Evolutionary conservation across 1,140 invertebrate species (phyloP).

Genomic region (Heliothis subflexa): DNA sequence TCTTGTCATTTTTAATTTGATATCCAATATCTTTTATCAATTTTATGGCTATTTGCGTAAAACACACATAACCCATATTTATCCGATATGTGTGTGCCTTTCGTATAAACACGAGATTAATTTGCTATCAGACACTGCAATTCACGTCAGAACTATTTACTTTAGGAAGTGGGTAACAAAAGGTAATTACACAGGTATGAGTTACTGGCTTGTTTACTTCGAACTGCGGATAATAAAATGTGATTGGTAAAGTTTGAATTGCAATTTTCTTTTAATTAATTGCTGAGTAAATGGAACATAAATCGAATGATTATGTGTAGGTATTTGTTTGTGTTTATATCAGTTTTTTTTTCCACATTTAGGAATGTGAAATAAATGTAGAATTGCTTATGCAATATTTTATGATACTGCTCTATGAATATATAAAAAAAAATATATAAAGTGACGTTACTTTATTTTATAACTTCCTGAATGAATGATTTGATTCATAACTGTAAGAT

Average conservation of each 20-base stretch:
- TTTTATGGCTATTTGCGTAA: not conserved
- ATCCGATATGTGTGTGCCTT: slow-evolving; percentile 1
- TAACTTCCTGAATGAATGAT: too few relatives aligned
- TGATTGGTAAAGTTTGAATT: not conserved
- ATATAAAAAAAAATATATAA: too few relatives aligned
- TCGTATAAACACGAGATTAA: slow-evolving; percentile 9
- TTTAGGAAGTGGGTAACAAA: slow-evolving; percentile 20
- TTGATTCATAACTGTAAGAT: too few relatives aligned
- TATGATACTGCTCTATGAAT: too few relatives aligned
- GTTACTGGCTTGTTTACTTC: slow-evolving; percentile 20
- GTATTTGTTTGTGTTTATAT: not conserved
- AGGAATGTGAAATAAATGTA: not conserved
- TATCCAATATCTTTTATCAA: not conserved
- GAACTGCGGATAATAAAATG: slow-evolving; percentile 6
- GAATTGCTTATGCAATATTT: too few relatives aligned
- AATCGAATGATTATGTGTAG: not conserved
- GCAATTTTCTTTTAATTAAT: slow-evolving; percentile 31
- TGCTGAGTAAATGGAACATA: not conserved
- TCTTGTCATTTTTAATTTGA: too few relatives aligned
- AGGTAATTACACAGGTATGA: slow-evolving; percentile 27
- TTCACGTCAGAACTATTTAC: slow-evolving; percentile 22
- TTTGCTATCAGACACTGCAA: slow-evolving; percentile 11
- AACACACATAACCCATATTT: slow-evolving; percentile 1
- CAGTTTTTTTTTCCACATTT: too few relatives aligned
- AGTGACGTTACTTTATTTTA: too few relatives aligned